Base-by-base conservation (phyloP, 2,113 vertebrate species). In the Piaya cayana region DNA sequence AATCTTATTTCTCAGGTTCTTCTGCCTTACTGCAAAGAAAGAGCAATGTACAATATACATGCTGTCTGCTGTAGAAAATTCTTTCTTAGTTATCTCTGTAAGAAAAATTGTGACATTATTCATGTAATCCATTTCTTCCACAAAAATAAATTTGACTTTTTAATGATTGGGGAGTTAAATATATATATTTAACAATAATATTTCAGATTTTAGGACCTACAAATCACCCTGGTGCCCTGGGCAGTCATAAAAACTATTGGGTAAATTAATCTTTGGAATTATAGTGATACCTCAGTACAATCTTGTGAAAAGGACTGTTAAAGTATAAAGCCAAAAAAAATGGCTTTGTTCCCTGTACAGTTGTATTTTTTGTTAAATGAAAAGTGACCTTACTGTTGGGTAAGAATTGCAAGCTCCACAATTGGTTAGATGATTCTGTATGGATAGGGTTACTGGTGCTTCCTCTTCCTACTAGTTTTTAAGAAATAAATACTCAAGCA, bases 1-100 rank as follows among this genome's bases (percentile, higher is more conserved):
- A 91, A 78, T 62, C 65, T 79, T 86, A 37, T 85, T 91, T 91
- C 64, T 83, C 32, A 92, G n/a, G 22, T 87, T 92, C 60, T 42
- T 62, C 39, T 83, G 21, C 30, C 49, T 83, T 88, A 59, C 22
- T 49, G 43, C 22, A 84, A 65, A 86, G 69, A 77, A 76, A 25
- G 27, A 83, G 17, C n/a, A 71, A 62, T n/a, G 34, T 59, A 25
- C 16, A 86, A 78, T 81, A 14, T 69, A 92, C 69, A 37, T 86
- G 12, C 20, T 78, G 34, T 68, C 43, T n/a, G 22, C 27, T 71
- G 36, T 11, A 72, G 37, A 50, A 90, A 68, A 80, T 65, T 75
- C 22, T 65, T 78, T 83, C n/a, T 58, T 71, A 67, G 15, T 15
- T 58, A 30, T 37, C 32, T 88, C 49, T 78, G 3, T 50, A 20